Evolutionary conservation across 2,888 invertebrate species (phyloP).

Genomic region (Acrobasis repandana): DNA sequence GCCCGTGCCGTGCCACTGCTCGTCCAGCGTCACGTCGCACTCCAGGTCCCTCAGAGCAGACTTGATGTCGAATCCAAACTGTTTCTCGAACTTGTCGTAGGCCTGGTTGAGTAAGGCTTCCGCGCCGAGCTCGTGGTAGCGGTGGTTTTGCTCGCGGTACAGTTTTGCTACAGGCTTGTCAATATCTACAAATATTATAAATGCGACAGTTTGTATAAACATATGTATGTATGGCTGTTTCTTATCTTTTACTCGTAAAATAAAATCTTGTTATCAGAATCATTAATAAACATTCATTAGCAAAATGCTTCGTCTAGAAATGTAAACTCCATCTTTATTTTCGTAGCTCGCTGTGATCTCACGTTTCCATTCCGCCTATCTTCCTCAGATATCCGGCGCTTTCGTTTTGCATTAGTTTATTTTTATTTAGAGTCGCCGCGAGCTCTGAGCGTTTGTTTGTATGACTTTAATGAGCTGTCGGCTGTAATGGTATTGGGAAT

Average conservation of each 20-base stretch:
- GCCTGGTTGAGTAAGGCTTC: constrained; percentile 87
- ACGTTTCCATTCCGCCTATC: constrained; percentile 55
- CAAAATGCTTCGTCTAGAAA: no score
- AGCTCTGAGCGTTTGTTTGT: constrained; percentile 40
- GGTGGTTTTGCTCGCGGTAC: constrained; percentile 86
- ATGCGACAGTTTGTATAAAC: no score
- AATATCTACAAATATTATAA: no score
- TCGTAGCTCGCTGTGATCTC: constrained; percentile 34
- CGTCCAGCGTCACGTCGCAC: constrained; percentile 90
- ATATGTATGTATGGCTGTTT: no score
- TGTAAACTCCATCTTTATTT: constrained; percentile 17
- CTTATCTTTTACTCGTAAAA: no score
- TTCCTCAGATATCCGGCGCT: constrained; percentile 54
- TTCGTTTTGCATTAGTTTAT: constrained; percentile 53
- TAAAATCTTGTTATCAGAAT: no score
- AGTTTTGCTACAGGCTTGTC: no score
- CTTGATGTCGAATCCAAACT: constrained; percentile 89
- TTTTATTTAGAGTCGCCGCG: constrained; percentile 42
- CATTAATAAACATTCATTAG: no score
- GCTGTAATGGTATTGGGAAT: not conserved
- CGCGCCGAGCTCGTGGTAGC: constrained; percentile 86
- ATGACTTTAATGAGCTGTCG: constrained; percentile 28
- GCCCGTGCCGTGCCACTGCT: constrained; percentile 93
- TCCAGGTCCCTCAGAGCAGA: constrained; percentile 93
- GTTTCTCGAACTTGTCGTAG: constrained; percentile 75